Evolutionary conservation across 2,113 vertebrate genomes (phyloP).

Genomic region (Phalacrocorax aristotelis): DNA sequence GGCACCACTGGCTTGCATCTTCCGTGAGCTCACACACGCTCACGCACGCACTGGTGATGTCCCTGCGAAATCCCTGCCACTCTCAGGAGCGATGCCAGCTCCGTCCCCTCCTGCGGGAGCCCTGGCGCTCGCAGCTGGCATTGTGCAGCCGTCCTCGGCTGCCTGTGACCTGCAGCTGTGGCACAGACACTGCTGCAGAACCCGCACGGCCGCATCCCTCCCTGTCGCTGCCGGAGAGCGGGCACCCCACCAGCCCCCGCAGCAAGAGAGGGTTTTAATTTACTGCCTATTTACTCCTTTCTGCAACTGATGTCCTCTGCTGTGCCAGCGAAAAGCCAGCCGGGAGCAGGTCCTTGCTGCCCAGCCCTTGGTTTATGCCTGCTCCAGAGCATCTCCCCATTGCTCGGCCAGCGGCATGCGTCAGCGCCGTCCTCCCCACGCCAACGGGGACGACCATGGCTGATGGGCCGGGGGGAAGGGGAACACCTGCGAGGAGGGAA

Average conservation of each 20-base stretch:
- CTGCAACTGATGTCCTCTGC: not conserved
- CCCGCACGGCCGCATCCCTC: not conserved
- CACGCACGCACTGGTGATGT: rapidly evolving
- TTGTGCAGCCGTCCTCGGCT: not conserved
- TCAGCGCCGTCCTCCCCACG: not conserved
- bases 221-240: not conserved
- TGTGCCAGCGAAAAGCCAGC: not conserved
- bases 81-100: not conserved
- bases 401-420: rapidly evolving
- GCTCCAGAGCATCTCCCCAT: not conserved
- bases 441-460: not conserved
- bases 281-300: not conserved
- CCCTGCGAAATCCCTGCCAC: not conserved
- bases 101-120: not conserved
- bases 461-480: not conserved
- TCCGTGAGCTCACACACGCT: not conserved
- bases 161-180: not conserved
- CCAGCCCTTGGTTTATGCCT: not conserved
- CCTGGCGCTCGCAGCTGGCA: rapidly evolving
- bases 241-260: not conserved
- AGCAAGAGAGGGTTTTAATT: not conserved
- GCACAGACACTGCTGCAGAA: not conserved
- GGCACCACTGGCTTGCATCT: not conserved
- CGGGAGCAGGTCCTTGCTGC: not conserved
- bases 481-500: not conserved